phyloP scores from a whole-genome alignment of 2,888 invertebrate genomes.

The Crioceris asparagi region DNA sequence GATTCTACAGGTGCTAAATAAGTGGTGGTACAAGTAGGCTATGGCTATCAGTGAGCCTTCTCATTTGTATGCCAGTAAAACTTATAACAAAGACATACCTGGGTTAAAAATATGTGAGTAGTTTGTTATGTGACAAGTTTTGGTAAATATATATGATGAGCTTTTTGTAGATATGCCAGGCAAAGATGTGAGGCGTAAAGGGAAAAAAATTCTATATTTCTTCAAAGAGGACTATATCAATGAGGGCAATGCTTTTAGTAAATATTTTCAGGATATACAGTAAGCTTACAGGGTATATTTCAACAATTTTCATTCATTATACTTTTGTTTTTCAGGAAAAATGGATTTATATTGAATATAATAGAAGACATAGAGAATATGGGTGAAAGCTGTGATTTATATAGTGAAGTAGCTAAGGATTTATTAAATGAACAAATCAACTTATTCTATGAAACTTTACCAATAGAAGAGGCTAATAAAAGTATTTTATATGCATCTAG shows the following conservation, averaged over 20 bases:
- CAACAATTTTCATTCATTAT: neutral
- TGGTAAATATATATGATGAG: too few species aligned
- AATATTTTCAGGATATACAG: constrained; percentile 13
- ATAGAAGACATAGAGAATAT: constrained; percentile 11
- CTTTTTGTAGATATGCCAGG: too few species aligned
- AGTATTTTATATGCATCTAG: constrained; percentile 13
- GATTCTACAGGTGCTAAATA: too few species aligned
- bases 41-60: too few species aligned
- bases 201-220: neutral
- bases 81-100: too few species aligned
- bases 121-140: too few species aligned
- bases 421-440: constrained; percentile 12
- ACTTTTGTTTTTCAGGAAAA: constrained; percentile 9
- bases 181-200: too few species aligned
- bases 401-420: constrained; percentile 7
- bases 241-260: constrained; percentile 16
- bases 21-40: too few species aligned
- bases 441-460: constrained; percentile 8
- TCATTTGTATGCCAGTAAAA: too few species aligned
- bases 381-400: constrained; percentile 16
- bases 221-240: constrained; percentile 8
- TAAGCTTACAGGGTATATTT: constrained; percentile 5
- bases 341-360: constrained; percentile 13
- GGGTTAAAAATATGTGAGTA: too few species aligned
- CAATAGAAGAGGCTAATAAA: constrained; percentile 8